Evolutionary conservation across 1,140 invertebrate genomes (phyloP).

Genomic region (Bactericera cockerelli): DNA sequence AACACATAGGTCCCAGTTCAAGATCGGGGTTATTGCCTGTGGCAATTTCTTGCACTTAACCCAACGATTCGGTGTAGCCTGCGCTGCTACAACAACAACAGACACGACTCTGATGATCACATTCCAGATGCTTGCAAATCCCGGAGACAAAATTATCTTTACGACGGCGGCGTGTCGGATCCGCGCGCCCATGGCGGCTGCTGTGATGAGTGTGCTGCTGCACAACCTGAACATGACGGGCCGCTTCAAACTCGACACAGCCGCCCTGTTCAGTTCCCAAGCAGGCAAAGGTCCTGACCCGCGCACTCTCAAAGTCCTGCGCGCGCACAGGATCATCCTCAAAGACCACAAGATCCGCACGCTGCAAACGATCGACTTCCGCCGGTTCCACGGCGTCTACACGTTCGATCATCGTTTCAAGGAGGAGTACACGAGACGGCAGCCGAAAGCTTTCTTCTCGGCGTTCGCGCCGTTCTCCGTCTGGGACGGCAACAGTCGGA

Average conservation of each 20-base stretch:
- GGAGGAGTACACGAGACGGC: neutral
- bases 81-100: too few species aligned
- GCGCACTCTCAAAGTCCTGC: neutral
- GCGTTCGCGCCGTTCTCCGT: neutral
- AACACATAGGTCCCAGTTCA: too few species aligned
- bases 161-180: neutral
- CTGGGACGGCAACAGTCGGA: neutral
- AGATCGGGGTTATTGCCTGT: too few species aligned
- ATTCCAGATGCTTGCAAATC: conserved; percentile 5
- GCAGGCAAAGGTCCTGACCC: neutral
- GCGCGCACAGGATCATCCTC: neutral
- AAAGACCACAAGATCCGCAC: conserved; percentile 1
- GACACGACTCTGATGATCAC: too few species aligned
- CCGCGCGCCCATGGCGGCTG: neutral
- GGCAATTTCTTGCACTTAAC: too few species aligned
- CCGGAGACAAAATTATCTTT: conserved; percentile 1
- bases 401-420: conserved; percentile 4
- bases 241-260: neutral
- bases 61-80: too few species aligned
- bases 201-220: neutral
- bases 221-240: conserved; percentile 1
- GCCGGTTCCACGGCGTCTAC: neutral
- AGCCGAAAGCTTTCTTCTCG: conserved; percentile 3
- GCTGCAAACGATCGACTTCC: neutral
- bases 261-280: neutral